Base-by-base conservation (phyloP, 2,113 vertebrate species). In the Notarius lentiginosus region DNA sequence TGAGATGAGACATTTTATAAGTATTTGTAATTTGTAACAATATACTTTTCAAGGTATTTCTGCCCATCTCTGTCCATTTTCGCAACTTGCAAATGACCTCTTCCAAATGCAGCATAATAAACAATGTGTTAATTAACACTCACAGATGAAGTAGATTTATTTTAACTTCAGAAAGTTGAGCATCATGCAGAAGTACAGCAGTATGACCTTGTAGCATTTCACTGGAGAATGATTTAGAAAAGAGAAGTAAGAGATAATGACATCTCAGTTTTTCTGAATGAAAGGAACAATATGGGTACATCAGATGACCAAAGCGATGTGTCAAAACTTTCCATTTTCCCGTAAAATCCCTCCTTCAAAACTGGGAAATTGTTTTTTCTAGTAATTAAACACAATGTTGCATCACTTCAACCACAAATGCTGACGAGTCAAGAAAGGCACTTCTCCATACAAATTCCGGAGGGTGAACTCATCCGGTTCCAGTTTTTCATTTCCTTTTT, bases 301-400 rank as follows among this genome's bases (percentile, higher is more conserved):
- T 65, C 84, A 51, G 4, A 68, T 86, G 84, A 56, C 75, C 18
- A 17, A 41, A 58, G 55, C 4, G 3, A 41, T 20, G 17, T 79
- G 79, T 22, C 30, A 22, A 27, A 79, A 81, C 79, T 81, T 61
- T 81, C 56, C 8, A 34, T 55, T 70, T 79, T 86, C 66, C 79
- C 27, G 85, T 80, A 58, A 86, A 86, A 60, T 1, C 77, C 77
- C 63, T 14, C 27, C 34, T 51, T 17, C 8, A 0, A 1, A 0
- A 15, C 18, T 47, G 27, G 34, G 24, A 14, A 10, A 17, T 1
- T 76, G 0, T 17, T 81, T 60, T 58, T 60, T 81, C 58, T 81
- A 41, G 22, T 18, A 66, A 58, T 63, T 49, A 34, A 56, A 9
- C 8, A 53, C 24, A 82, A 15, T 15, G 53, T 85, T 89, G 58